Conservation (phyloP, 2,797 vertebrate genomes). For the Anguilla megastoma region DNA sequence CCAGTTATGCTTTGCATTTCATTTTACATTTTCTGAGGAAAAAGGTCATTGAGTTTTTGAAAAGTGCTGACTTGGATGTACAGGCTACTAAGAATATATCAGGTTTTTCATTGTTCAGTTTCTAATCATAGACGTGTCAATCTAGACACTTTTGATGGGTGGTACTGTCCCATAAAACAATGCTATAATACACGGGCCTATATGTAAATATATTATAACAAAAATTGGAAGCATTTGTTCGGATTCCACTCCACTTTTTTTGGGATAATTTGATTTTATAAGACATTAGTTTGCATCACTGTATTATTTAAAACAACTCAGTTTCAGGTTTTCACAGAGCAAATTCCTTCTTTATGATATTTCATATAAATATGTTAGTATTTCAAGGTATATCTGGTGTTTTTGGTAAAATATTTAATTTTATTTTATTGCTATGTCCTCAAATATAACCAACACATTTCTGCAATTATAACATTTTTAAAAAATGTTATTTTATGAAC, state of each 20-base stretch:
- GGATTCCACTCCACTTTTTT: not conserved
- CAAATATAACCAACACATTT: not conserved
- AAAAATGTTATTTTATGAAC: no score
- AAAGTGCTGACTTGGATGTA: conserved; percentile 6
- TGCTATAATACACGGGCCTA: not conserved
- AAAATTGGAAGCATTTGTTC: not conserved
- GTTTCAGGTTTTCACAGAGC: not conserved
- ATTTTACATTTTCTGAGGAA: not conserved
- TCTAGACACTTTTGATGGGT: not conserved
- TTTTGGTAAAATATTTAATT: no score
- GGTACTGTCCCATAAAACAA: not conserved
- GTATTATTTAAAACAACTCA: not conserved
- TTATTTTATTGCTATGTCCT: not conserved
- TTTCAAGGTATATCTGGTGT: not conserved
- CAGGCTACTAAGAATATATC: not conserved
- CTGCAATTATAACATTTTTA: not conserved
- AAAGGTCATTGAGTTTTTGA: not conserved
- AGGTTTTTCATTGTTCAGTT: not conserved
- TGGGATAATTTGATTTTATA: not conserved
- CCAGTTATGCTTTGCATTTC: not conserved
- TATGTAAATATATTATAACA: not conserved
- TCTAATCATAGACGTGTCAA: not conserved
- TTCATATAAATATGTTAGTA: no score
- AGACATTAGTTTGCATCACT: not conserved
- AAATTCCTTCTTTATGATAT: not conserved